These are phyloP conservation scores for Agrochola circellaris DNA, from an alignment of 2,888 invertebrate species.

Conservation along the genomic window DNA sequence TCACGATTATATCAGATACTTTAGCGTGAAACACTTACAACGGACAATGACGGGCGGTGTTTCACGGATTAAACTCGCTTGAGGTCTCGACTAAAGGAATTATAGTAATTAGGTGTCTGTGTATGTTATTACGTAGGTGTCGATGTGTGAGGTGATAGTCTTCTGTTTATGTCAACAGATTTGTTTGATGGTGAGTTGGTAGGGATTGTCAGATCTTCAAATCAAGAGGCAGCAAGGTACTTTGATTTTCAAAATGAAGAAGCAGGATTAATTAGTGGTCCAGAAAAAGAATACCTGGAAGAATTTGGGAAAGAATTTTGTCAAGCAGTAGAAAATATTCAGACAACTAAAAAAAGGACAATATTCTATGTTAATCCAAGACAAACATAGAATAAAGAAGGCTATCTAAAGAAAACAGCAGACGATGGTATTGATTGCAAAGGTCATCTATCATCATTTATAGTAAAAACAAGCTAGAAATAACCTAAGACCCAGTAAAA, in stretches of 20 bases:
- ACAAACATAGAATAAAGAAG: neutral
- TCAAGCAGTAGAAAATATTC: rapidly evolving
- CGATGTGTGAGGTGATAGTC: conserved; percentile 20
- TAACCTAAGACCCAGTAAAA: conserved; percentile 29
- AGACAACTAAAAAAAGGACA: neutral
- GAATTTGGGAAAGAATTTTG: neutral
- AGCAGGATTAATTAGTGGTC: too few species aligned
- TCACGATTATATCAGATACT: conserved; percentile 64
- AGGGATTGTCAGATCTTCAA: neutral
- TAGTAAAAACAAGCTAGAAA: neutral
- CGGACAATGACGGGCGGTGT: conserved; percentile 66
- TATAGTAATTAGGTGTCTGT: conserved; percentile 53
- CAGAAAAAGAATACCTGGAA: neutral
- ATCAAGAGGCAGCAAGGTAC: neutral
- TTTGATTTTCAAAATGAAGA: neutral
- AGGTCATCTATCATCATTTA: neutral
- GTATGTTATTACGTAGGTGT: conserved; percentile 16
- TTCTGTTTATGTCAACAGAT: conserved; percentile 12
- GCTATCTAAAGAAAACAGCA: neutral
- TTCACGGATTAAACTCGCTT: conserved; percentile 56
- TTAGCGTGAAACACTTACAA: conserved; percentile 57
- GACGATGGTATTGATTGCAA: neutral
- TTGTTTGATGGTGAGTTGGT: neutral
- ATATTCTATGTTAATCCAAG: too few species aligned
- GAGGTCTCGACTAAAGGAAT: conserved; percentile 52